A percentile compares a stretch with the other conserved stretches of the same genome.
These are phyloP conservation scores for Chaetodon auriga DNA, from an alignment of 2,113 vertebrate species.

Conservation along the genomic window DNA sequence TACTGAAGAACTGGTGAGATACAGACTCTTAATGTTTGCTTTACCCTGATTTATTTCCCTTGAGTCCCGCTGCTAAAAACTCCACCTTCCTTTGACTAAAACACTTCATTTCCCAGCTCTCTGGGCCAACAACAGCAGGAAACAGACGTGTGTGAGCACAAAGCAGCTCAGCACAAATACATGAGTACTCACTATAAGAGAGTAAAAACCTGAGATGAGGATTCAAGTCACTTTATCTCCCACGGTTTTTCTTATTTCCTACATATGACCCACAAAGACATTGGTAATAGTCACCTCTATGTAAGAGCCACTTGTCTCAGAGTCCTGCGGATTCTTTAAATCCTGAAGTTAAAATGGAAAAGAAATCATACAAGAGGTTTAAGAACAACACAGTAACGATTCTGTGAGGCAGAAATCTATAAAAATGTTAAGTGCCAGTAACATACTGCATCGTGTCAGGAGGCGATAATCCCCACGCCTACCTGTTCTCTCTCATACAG, in stretches of 20 bases:
- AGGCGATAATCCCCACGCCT: neutral
- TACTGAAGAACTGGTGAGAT: neutral
- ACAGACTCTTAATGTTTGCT: neutral
- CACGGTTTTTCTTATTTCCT: neutral
- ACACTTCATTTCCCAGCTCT: neutral
- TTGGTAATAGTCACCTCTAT: constrained; percentile 65
- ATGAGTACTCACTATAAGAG: neutral
- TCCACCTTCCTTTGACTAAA: neutral
- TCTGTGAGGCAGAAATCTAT: neutral
- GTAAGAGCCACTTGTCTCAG: constrained; percentile 38
- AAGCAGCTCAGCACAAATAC: neutral
- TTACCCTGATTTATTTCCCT: neutral
- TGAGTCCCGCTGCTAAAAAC: neutral
- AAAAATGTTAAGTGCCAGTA: too few relatives aligned
- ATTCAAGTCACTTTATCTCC: neutral
- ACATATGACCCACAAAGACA: neutral
- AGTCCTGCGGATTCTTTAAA: constrained; percentile 60
- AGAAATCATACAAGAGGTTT: neutral
- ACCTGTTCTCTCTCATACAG: constrained; percentile 83
- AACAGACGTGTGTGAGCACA: too few relatives aligned
- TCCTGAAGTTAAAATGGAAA: constrained; percentile 69
- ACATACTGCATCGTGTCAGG: too few relatives aligned
- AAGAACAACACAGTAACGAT: neutral
- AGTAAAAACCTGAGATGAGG: neutral
- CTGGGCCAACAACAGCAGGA: neutral